Conservation (phyloP, 2,888 invertebrate species). For the Thysanoteuthis rhombus region DNA sequence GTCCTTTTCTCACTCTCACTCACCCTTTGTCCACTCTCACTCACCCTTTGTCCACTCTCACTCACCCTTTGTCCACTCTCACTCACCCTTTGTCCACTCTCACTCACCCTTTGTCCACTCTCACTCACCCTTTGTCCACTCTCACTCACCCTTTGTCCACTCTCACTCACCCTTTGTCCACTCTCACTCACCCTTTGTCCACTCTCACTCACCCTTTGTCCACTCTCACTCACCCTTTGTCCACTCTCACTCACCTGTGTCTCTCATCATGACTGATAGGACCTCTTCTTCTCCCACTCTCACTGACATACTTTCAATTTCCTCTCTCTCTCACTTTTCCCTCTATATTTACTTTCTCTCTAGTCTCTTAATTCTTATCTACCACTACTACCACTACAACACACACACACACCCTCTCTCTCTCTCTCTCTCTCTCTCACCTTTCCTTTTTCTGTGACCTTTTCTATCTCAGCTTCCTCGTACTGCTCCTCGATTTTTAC, state of each 20-base stretch:
- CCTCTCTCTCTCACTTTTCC: background rate
- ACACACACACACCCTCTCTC: background rate
- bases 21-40: background rate
- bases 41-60: background rate
- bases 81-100: background rate
- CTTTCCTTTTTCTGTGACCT: background rate
- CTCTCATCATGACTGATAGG: background rate
- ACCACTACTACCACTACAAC: too few relatives aligned
- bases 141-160: background rate
- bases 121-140: too few relatives aligned
- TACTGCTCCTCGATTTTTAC: too few relatives aligned
- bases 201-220: background rate
- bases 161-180: background rate
- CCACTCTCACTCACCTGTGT: background rate
- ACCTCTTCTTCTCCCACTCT: too few relatives aligned
- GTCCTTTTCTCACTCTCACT: accelerated
- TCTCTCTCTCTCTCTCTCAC: background rate
- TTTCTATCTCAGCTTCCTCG: background rate
- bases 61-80: background rate
- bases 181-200: background rate
- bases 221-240: background rate
- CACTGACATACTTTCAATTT: background rate
- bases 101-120: too few relatives aligned
- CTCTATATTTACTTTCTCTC: too few relatives aligned
- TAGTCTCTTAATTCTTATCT: too few relatives aligned